These are phyloP conservation scores for Aphaenogaster ashmeadi DNA, from an alignment of 1,140 invertebrate species.

Conservation along the genomic window DNA sequence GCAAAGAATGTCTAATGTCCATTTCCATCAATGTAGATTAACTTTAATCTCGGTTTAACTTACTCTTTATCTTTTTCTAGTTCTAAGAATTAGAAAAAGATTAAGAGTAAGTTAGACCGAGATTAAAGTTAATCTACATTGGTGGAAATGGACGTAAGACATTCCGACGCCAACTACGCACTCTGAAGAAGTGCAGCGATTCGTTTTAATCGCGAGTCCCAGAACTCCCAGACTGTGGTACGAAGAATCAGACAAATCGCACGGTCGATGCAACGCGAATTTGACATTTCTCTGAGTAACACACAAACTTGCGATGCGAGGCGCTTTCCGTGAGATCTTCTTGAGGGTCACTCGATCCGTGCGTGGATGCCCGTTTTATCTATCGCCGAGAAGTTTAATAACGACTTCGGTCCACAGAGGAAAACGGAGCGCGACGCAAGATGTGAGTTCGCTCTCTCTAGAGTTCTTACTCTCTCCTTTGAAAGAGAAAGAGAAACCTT, in stretches of 20 bases:
- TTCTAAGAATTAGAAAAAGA: too few relatives aligned
- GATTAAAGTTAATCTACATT: too few relatives aligned
- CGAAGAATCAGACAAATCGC: slow-evolving; percentile 3
- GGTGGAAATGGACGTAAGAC: too few relatives aligned
- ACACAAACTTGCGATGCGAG: background rate
- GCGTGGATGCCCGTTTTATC: slow-evolving; percentile 6
- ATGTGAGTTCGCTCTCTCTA: background rate
- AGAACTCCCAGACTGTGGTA: background rate
- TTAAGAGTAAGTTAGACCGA: too few relatives aligned
- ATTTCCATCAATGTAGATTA: too few relatives aligned
- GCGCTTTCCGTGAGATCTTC: background rate
- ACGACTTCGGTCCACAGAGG: background rate
- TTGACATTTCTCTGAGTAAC: background rate
- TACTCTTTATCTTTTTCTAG: too few relatives aligned
- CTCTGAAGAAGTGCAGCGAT: background rate
- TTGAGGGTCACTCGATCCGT: background rate
- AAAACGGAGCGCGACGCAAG: background rate
- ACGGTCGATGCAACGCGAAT: slow-evolving; percentile 21
- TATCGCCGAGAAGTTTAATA: background rate
- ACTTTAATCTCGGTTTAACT: too few relatives aligned
- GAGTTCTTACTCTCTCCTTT: background rate
- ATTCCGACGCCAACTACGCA: background rate
- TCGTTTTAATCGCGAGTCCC: background rate
- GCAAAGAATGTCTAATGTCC: too few relatives aligned
- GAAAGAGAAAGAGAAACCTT: background rate